Percentiles rank a stretch among this genome's conserved stretches.
phyloP scores from a whole-genome alignment of 2,888 invertebrate species.

The Zaprionus lineosus region DNA sequence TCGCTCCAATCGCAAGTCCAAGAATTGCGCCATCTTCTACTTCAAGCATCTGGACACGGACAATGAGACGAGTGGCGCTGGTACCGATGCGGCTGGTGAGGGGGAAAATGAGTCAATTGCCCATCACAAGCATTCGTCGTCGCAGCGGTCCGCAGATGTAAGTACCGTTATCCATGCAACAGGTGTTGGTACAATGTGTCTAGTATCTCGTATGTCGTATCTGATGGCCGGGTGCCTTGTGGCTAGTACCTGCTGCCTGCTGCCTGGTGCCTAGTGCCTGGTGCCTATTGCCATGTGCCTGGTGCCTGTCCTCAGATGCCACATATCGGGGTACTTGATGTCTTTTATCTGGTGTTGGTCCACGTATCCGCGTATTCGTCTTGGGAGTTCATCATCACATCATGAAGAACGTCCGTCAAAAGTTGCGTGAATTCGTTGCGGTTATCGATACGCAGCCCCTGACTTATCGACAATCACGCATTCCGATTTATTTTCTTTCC shows the following conservation, averaged over 20 bases:
- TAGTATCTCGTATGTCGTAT: constrained; percentile 2
- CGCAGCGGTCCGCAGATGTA: constrained; percentile 75
- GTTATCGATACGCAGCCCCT: constrained; percentile 28
- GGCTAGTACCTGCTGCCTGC: too few relatives aligned
- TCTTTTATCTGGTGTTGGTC: constrained; percentile 20
- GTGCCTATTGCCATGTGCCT: too few relatives aligned
- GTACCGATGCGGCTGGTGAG: constrained; percentile 62
- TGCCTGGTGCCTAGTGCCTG: constrained; percentile 8
- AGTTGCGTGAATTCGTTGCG: constrained; percentile 28
- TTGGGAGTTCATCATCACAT: not conserved
- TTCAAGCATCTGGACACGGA: constrained; percentile 94
- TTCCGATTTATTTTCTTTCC: constrained; percentile 8
- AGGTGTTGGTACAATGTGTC: constrained; percentile 26
- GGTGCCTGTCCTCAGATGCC: too few relatives aligned
- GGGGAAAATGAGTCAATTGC: constrained; percentile 36
- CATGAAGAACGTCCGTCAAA: not conserved
- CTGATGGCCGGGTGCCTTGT: too few relatives aligned
- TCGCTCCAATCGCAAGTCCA: constrained; percentile 90
- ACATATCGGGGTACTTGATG: constrained; percentile 12
- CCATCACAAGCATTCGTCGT: constrained; percentile 22
- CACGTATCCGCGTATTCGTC: not conserved
- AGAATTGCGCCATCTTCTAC: constrained; percentile 92
- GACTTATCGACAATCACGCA: constrained; percentile 30
- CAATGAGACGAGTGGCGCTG: constrained; percentile 86
- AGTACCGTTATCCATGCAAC: constrained; percentile 62